Conservation (phyloP, 2,888 invertebrate species). For the Hemithea aestivaria region DNA sequence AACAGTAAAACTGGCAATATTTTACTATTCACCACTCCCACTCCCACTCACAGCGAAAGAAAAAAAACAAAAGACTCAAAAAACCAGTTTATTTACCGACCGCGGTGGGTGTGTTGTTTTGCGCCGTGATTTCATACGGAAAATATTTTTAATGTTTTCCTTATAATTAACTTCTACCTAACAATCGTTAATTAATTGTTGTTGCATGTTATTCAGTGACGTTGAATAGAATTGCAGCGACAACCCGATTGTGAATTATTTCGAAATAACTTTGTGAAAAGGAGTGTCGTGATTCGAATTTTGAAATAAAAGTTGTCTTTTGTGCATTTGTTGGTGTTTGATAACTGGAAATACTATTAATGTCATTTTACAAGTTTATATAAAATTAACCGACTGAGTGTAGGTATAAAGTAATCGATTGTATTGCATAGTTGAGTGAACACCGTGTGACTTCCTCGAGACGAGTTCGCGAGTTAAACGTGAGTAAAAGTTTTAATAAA, state of each 20-base stretch:
- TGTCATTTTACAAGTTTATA: no score
- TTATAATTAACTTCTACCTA: no score
- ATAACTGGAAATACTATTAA: no score
- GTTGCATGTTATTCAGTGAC: no score
- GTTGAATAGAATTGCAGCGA: not conserved
- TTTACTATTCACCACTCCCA: no score
- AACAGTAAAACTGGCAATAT: not conserved
- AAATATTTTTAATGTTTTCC: not conserved
- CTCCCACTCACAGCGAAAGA: not conserved
- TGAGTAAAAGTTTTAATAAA: conserved; percentile 63
- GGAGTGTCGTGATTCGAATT: conserved; percentile 65
- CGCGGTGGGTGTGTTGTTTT: conserved; percentile 36
- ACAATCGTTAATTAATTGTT: no score
- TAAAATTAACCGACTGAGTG: no score
- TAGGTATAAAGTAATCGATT: conserved; percentile 33
- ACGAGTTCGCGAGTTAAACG: conserved; percentile 53
- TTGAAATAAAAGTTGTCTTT: conserved; percentile 36
- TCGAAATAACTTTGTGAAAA: conserved; percentile 22
- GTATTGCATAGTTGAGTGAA: conserved; percentile 58
- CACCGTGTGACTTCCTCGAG: conserved; percentile 45
- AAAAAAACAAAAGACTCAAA: conserved; percentile 43
- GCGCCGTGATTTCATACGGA: conserved; percentile 17
- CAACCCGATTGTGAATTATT: no score
- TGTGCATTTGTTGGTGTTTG: no score
- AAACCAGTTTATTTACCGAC: conserved; percentile 75